These are phyloP conservation scores for Lipophrys pholis DNA, from an alignment of 2,113 vertebrate species.

Conservation along the genomic window DNA sequence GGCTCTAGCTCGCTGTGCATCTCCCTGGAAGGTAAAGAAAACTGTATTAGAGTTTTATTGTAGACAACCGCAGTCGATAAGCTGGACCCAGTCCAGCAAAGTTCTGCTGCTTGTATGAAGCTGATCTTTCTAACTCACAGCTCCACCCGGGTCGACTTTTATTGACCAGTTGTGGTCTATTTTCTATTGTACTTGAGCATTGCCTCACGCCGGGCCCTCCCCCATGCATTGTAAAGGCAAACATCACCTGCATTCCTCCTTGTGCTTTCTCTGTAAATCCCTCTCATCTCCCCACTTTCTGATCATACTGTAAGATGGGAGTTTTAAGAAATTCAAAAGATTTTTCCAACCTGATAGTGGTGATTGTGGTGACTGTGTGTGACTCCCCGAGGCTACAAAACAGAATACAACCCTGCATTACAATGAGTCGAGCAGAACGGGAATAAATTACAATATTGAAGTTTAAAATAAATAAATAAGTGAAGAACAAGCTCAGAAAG, in stretches of 20 bases:
- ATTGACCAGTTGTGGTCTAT: conserved; percentile 57
- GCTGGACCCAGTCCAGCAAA: conserved; percentile 40
- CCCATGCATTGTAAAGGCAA: conserved; percentile 12
- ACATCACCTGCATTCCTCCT: conserved; percentile 16
- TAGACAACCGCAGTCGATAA: conserved; percentile 53
- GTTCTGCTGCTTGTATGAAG: conserved; percentile 37
- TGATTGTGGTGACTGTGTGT: conserved; percentile 55
- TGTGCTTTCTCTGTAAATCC: background rate
- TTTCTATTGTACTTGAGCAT: conserved; percentile 31
- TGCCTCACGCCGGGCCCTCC: conserved; percentile 32
- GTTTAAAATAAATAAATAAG: conserved; percentile 3
- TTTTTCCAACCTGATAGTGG: conserved; percentile 59
- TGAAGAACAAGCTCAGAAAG: conserved; percentile 22
- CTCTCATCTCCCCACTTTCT: conserved; percentile 5
- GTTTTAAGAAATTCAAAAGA: background rate
- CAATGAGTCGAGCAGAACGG: conserved; percentile 19
- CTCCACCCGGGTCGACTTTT: conserved; percentile 37
- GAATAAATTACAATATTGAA: conserved; percentile 11
- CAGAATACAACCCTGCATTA: conserved; percentile 44
- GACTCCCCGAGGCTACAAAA: conserved; percentile 52
- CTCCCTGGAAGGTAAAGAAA: conserved; percentile 70
- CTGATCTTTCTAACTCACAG: conserved; percentile 50
- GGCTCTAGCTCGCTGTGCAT: conserved; percentile 52
- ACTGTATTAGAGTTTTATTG: conserved; percentile 55
- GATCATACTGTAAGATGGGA: background rate